These are phyloP conservation scores for Gyps fulvus DNA, from an alignment of 2,113 vertebrate species.

Conservation along the genomic window DNA sequence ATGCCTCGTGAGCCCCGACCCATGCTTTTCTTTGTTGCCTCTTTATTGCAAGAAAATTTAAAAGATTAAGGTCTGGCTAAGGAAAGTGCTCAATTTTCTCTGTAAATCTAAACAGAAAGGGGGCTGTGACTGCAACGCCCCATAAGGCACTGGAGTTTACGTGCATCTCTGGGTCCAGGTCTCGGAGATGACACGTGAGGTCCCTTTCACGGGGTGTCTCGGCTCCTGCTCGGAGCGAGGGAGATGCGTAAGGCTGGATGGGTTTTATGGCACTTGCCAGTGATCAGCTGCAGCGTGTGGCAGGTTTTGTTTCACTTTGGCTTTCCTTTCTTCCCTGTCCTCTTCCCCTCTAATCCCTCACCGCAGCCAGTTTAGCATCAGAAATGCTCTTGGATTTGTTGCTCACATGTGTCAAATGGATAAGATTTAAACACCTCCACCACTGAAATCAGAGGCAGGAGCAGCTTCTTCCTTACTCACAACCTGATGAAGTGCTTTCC, in stretches of 20 bases:
- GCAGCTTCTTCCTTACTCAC: not conserved
- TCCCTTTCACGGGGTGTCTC: not conserved
- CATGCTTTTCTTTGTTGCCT: not conserved
- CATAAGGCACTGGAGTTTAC: not conserved
- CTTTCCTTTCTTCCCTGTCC: not conserved
- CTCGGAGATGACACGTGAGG: fast-evolving
- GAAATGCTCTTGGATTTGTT: not conserved
- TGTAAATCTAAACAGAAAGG: not conserved
- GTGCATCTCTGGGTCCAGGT: not conserved
- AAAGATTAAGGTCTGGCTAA: not conserved
- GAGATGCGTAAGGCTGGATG: not conserved
- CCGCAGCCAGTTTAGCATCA: not conserved
- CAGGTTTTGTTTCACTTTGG: not conserved
- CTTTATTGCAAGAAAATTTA: not conserved
- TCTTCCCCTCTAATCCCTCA: not conserved
- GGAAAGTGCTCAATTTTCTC: not conserved
- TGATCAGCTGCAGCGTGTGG: not conserved
- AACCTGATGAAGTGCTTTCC: not conserved
- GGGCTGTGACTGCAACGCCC: not conserved
- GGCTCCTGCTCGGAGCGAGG: not conserved
- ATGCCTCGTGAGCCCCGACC: not conserved
- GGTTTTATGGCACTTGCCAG: not conserved
- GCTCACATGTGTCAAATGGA: not conserved
- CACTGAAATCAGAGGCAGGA: not conserved
- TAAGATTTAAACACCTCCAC: not conserved